Evolutionary conservation across 2,113 vertebrate genomes (phyloP).

Genomic region (Mastomys natalensis): DNA sequence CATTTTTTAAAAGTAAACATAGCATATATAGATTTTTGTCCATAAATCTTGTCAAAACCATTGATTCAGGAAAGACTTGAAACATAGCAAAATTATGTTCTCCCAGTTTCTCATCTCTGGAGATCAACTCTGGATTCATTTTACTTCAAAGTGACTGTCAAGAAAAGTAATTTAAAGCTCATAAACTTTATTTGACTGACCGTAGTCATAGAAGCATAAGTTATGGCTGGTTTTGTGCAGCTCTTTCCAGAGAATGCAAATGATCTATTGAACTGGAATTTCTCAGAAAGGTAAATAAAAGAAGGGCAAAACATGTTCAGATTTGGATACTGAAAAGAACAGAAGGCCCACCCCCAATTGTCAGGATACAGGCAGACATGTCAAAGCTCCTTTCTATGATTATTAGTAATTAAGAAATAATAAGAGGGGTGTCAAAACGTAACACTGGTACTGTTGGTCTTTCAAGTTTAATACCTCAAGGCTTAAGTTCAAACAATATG

Average conservation of each 20-base stretch:
- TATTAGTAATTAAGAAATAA: slow-evolving; percentile 41
- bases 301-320: slow-evolving; percentile 1
- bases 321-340: background rate
- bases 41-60: background rate
- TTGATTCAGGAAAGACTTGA: background rate
- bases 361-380: background rate
- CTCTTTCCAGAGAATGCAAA: slow-evolving; percentile 9
- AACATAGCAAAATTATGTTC: slow-evolving; percentile 29
- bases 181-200: background rate
- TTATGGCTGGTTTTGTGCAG: background rate
- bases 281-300: slow-evolving; percentile 3
- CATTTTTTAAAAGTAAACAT: background rate
- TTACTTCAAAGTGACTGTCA: background rate
- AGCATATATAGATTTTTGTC: background rate
- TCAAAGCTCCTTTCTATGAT: background rate
- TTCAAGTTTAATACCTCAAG: slow-evolving; percentile 8
- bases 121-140: slow-evolving; percentile 24
- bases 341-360: background rate
- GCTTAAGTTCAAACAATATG: background rate
- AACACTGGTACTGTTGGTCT: background rate
- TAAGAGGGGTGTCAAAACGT: slow-evolving; percentile 3
- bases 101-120: slow-evolving; percentile 33
- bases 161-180: slow-evolving; percentile 34
- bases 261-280: slow-evolving; percentile 13
- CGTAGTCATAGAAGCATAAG: slow-evolving; percentile 27